Base-by-base conservation (phyloP, 2,888 invertebrate species). In the Pollenia labialis region DNA sequence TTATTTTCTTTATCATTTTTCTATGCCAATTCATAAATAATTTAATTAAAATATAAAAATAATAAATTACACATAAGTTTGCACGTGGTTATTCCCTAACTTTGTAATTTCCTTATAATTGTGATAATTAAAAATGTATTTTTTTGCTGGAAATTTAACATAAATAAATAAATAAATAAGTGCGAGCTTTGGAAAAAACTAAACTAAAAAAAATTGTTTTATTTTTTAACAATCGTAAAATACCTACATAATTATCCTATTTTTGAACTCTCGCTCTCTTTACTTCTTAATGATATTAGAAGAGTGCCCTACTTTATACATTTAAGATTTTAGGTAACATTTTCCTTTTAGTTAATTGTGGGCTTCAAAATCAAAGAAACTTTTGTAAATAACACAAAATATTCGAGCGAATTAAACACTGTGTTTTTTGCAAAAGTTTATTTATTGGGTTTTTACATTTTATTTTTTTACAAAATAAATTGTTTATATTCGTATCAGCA, bases 111-210 rank as follows among this genome's bases (percentile, higher is more conserved):
- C 32, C 10, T 56, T 76, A 62, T 62, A 40, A 68, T 81, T 81
- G 76, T 81, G 76, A 86, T 83, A 62, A 77, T 77, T 77, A 60
- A 44, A 32, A 44, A 40, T 32, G 6, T 32, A 32, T 32, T 7
- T 64, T 64, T 64, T 44, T 64, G n/a, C 11, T n/a, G 42, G 16
- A 72, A 60, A 60, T 60, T 14, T 18, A 18, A 12, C 6, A 52
- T 6, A 32, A 40, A 3, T 8, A 7, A 71, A 44, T 18, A 75
- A 54, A 14, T 32, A 42, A 52, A n/a, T 32, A 68, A 52, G 4
- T 77, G 7, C 14, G 48, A 58, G 56, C 50, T 79, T 40, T 48
- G 42, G 14, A 18, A 66, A 7, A 23, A 32, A 60, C 1, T 2
- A 23, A 23, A 1, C 18, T 1, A 42, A 12, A 16, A 16, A n/a